These are phyloP conservation scores for Chouioia cunea DNA, from an alignment of 2,888 invertebrate genomes.

Conservation along the genomic window DNA sequence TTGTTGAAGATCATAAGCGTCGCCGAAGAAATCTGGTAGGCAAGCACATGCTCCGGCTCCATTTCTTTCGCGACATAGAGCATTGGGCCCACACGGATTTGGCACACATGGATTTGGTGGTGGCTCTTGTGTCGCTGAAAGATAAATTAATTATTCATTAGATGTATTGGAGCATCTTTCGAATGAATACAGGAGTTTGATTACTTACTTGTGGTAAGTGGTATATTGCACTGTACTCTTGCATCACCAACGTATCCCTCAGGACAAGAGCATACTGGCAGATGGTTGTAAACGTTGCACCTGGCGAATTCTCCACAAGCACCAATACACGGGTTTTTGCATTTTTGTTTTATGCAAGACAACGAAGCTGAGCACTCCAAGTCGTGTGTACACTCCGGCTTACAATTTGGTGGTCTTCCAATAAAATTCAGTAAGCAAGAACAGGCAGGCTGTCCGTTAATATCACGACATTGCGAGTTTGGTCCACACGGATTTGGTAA, in stretches of 20 bases:
- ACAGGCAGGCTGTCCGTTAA: conserved; percentile 87
- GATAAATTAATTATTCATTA: background rate
- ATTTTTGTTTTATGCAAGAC: conserved; percentile 85
- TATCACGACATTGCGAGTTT: conserved; percentile 84
- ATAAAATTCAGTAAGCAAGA: conserved; percentile 85
- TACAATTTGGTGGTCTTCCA: conserved; percentile 87
- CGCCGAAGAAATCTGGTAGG: conserved; percentile 82
- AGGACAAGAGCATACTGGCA: conserved; percentile 84
- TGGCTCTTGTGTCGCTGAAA: conserved; percentile 50
- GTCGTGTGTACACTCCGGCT: conserved; percentile 85
- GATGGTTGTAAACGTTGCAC: conserved; percentile 88
- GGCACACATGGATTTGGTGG: conserved; percentile 81
- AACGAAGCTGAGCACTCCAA: conserved; percentile 86
- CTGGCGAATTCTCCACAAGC: conserved; percentile 84
- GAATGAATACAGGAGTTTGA: background rate
- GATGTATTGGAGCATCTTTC: background rate
- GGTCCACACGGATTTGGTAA: conserved; percentile 87
- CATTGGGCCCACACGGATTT: conserved; percentile 88
- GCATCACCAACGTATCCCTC: conserved; percentile 88
- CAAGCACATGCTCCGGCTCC: conserved; percentile 90
- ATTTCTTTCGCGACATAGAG: conserved; percentile 85
- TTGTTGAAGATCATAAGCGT: conserved; percentile 79
- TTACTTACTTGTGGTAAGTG: conserved; percentile 62
- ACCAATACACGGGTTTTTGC: conserved; percentile 86
- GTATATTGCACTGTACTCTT: conserved; percentile 71